A percentile compares a stretch with the other conserved stretches of the same genome.
phyloP scores from a whole-genome alignment of 2,888 invertebrate genomes.

The Folsomia manolachei region DNA sequence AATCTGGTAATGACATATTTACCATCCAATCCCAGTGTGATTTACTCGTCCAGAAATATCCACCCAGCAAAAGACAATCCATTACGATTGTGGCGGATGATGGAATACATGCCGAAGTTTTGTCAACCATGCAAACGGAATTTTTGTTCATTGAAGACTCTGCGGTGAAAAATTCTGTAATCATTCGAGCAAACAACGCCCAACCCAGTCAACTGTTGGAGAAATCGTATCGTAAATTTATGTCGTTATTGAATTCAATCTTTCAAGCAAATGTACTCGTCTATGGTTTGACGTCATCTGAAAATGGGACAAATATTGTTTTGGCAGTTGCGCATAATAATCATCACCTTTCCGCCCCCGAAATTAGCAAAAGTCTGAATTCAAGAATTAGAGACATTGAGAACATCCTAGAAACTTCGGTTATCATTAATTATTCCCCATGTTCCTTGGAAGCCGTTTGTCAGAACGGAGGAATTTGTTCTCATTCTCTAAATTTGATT shows the following conservation, averaged over 20 bases:
- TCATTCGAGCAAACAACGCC: conserved; percentile 70
- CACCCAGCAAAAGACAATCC: conserved; percentile 57
- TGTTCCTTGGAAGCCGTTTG: conserved; percentile 63
- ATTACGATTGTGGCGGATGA: conserved; percentile 84
- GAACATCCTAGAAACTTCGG: conserved; percentile 62
- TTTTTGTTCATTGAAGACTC: conserved; percentile 75
- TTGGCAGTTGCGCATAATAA: conserved; percentile 59
- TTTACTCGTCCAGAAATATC: conserved; percentile 70
- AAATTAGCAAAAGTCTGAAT: conserved; percentile 64
- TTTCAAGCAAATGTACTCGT: conserved; percentile 59
- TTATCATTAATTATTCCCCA: conserved; percentile 73
- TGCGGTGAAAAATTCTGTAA: conserved; percentile 79
- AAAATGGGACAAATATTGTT: conserved; percentile 67
- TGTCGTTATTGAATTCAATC: conserved; percentile 45
- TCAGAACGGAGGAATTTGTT: conserved; percentile 75
- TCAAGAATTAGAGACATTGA: conserved; percentile 66
- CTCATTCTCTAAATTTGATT: conserved; percentile 67
- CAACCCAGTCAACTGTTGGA: conserved; percentile 73
- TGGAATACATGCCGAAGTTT: conserved; percentile 79
- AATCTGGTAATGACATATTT: conserved; percentile 54
- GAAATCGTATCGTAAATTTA: conserved; percentile 61
- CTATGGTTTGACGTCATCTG: conserved; percentile 70
- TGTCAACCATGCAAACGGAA: conserved; percentile 80
- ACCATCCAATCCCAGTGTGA: conserved; percentile 73
- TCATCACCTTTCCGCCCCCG: conserved; percentile 63